phyloP scores from a whole-genome alignment of 2,888 invertebrate species.

The Neoascia interrupta region DNA sequence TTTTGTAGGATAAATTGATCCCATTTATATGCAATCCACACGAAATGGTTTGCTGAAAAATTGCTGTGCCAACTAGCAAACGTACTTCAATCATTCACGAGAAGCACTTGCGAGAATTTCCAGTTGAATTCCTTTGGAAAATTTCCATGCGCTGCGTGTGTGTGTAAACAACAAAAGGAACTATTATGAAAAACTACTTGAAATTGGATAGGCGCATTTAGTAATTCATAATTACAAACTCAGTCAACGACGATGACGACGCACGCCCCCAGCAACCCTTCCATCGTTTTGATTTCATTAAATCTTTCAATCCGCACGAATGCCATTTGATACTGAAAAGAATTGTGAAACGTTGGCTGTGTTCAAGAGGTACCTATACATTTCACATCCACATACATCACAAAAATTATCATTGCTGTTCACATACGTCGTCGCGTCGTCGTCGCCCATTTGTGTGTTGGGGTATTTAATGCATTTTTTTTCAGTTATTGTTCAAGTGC shows the following conservation, averaged over 20 bases:
- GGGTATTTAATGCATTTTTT: no score
- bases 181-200: conserved; percentile 23
- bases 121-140: conserved; percentile 11
- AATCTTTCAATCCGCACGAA: no score
- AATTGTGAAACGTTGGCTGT: conserved; percentile 25
- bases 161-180: conserved; percentile 14
- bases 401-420: not conserved
- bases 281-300: no score
- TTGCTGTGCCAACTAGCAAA: not conserved
- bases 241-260: no score
- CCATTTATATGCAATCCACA: not conserved
- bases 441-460: no score
- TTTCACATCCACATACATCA: conserved; percentile 31
- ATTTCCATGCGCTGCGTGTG: not conserved
- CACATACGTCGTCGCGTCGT: no score
- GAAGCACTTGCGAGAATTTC: conserved; percentile 14
- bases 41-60: not conserved
- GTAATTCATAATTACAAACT: conserved; percentile 24
- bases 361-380: no score
- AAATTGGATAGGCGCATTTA: conserved; percentile 34
- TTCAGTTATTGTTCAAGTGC: conserved; percentile 11
- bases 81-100: conserved; percentile 19
- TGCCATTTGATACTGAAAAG: conserved; percentile 19
- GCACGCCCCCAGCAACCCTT: no score
- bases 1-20: conserved; percentile 1